A percentile compares a stretch with the other conserved stretches of the same genome.
These are phyloP conservation scores for Prorops nasuta DNA, from an alignment of 1,140 invertebrate genomes.

Conservation along the genomic window DNA sequence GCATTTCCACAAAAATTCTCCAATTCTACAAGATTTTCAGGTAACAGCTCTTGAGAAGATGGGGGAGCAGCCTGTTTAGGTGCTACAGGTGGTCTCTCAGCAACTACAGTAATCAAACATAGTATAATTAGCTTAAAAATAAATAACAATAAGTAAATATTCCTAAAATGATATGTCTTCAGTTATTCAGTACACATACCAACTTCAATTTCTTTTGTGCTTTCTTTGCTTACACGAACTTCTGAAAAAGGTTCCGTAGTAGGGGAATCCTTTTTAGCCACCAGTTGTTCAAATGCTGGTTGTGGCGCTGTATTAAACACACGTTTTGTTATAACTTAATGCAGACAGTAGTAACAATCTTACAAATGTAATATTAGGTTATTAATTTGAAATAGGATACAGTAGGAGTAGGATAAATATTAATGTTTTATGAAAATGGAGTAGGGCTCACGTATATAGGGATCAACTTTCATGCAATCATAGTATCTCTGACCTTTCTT, in stretches of 20 bases:
- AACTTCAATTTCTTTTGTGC: constrained; percentile 41
- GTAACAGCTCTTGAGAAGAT: constrained; percentile 36
- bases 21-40: constrained; percentile 56
- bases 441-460: constrained; percentile 44
- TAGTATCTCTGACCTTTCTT: no score
- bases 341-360: no score
- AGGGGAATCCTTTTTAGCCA: constrained; percentile 32
- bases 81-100: constrained; percentile 31
- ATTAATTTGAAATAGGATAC: no score
- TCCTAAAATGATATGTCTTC: no score
- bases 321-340: constrained; percentile 19
- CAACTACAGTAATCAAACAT: constrained; percentile 19
- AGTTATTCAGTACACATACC: no score
- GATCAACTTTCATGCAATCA: constrained; percentile 30
- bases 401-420: no score
- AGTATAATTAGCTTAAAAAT: constrained; percentile 6
- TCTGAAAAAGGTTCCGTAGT: constrained; percentile 37
- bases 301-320: constrained; percentile 44
- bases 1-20: constrained; percentile 58
- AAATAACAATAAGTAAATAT: no score
- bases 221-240: constrained; percentile 46
- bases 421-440: neutral
- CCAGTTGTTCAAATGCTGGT: constrained; percentile 42
- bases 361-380: no score
- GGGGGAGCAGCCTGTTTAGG: constrained; percentile 19